Conservation (phyloP, 2,113 vertebrate genomes). For the Hepsetus odoe region DNA sequence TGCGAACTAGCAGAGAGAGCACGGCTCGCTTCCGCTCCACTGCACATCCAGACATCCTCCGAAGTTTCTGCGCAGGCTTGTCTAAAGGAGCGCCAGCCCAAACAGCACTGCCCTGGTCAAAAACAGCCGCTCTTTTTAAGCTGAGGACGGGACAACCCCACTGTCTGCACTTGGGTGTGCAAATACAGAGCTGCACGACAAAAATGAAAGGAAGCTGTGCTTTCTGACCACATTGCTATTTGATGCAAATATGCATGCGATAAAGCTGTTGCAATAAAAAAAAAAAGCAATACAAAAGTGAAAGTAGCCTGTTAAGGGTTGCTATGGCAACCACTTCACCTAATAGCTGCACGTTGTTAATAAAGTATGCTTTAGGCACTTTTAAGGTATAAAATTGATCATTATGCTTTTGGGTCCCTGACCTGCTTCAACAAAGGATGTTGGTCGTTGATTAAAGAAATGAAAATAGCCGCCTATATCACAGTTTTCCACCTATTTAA, state of each 20-base stretch:
- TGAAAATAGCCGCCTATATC: no score
- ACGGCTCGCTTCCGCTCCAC: constrained; percentile 59
- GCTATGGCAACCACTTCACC: background rate
- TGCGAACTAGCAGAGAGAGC: constrained; percentile 61
- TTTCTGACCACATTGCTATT: background rate
- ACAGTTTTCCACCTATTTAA: background rate
- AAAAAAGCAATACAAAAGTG: background rate
- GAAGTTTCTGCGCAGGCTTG: constrained; percentile 50
- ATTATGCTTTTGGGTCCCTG: constrained; percentile 6
- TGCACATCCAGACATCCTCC: constrained; percentile 67
- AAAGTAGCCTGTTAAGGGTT: background rate
- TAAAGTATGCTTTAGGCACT: background rate
- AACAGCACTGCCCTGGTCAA: constrained; percentile 39
- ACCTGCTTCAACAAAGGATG: background rate
- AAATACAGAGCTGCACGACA: background rate
- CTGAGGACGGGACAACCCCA: background rate
- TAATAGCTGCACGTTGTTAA: background rate
- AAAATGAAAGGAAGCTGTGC: background rate
- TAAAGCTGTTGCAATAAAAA: background rate
- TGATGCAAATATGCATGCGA: background rate
- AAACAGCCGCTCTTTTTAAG: constrained; percentile 7
- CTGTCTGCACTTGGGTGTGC: background rate
- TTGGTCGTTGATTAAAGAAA: background rate
- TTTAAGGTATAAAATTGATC: background rate
- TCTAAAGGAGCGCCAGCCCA: constrained; percentile 56